phyloP scores from a whole-genome alignment of 2,888 invertebrate species.

The Eupithecia dodoneata region DNA sequence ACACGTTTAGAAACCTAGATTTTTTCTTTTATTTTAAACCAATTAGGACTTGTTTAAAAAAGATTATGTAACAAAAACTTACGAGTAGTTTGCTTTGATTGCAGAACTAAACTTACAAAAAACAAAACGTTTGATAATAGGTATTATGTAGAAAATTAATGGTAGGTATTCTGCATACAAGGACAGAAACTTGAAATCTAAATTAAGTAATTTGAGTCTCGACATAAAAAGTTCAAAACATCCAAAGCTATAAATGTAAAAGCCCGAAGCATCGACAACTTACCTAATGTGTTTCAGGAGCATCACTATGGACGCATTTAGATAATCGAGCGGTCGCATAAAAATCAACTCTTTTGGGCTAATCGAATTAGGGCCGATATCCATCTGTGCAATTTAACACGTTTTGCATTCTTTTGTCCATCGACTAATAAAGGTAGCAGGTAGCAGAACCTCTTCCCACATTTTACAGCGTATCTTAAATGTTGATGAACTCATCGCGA shows the following conservation, averaged over 20 bases:
- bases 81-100: slow-evolving; percentile 6
- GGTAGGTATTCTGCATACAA: background rate
- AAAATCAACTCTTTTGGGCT: slow-evolving; percentile 81
- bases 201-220: slow-evolving; percentile 22
- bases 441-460: slow-evolving; percentile 70
- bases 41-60: slow-evolving; percentile 15
- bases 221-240: slow-evolving; percentile 8
- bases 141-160: slow-evolving; percentile 9
- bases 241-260: slow-evolving; percentile 4
- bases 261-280: slow-evolving; percentile 38
- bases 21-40: slow-evolving; percentile 7
- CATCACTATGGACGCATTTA: slow-evolving; percentile 68
- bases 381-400: slow-evolving; percentile 81
- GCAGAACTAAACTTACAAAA: slow-evolving; percentile 3
- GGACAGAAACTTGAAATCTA: slow-evolving; percentile 4
- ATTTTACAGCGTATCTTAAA: slow-evolving; percentile 70
- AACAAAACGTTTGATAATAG: slow-evolving; percentile 6
- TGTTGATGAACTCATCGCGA: slow-evolving; percentile 79
- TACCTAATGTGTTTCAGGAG: slow-evolving; percentile 7
- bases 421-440: slow-evolving; percentile 77
- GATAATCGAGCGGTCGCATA: slow-evolving; percentile 79
- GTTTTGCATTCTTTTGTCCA: slow-evolving; percentile 80
- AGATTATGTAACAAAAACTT: slow-evolving; percentile 8
- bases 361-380: slow-evolving; percentile 82
- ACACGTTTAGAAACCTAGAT: slow-evolving; percentile 9